Evolutionary conservation across 1,140 invertebrate genomes (phyloP).

Genomic region (Panagrolaimus sp.): DNA sequence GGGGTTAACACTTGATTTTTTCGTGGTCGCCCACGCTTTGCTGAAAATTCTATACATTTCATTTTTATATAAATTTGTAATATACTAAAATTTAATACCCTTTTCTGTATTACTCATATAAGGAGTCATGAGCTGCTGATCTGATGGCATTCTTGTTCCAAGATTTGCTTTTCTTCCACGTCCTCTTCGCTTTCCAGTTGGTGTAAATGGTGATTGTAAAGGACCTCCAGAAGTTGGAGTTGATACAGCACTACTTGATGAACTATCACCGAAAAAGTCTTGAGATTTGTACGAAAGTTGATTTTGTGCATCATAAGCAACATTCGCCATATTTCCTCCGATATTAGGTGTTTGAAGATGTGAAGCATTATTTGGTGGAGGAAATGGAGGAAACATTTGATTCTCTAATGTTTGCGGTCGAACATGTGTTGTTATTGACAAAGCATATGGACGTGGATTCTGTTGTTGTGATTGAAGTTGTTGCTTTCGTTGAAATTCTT

Average conservation of each 20-base stretch:
- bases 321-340: not conserved
- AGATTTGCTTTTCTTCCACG: not conserved
- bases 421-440: no score
- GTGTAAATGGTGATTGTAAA: not conserved
- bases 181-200: not conserved
- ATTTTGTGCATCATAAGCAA: no score
- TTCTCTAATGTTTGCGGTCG: no score
- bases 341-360: not conserved
- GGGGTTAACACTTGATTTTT: not conserved
- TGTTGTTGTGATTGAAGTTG: conserved; percentile 6
- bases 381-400: not conserved
- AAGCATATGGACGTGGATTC: not conserved
- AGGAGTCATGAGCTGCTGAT: no score
- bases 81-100: no score
- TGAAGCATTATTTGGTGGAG: not conserved
- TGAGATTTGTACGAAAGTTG: not conserved
- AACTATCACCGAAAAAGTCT: conserved; percentile 5
- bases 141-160: not conserved
- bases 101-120: no score
- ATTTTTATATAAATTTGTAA: no score
- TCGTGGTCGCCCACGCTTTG: not conserved
- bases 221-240: conserved; percentile 2
- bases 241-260: conserved; percentile 13
- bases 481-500: not conserved
- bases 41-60: no score